phyloP scores from a whole-genome alignment of 2,797 vertebrate species.

The Stomatorhinus walkeri region DNA sequence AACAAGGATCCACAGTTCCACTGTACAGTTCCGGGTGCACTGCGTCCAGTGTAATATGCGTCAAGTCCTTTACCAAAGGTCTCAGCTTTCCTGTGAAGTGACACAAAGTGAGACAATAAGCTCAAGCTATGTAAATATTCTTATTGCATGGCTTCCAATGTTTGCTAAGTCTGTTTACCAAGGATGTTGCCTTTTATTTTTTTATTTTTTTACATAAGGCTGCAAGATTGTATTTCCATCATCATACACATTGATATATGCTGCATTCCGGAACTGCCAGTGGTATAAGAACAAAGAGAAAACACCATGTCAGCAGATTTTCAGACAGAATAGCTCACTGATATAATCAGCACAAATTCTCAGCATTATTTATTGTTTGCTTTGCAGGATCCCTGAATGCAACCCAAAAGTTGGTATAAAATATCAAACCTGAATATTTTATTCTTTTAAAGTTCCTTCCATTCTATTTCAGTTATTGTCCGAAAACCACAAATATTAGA shows the following conservation, averaged over 20 bases:
- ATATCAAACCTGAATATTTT: not conserved
- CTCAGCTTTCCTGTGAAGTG: not conserved
- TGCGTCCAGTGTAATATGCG: not conserved
- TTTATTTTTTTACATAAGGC: not conserved
- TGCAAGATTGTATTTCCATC: not conserved
- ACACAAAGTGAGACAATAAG: not conserved
- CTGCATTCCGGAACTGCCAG: not conserved
- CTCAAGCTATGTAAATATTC: not conserved
- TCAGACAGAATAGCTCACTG: not conserved
- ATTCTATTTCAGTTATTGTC: not conserved
- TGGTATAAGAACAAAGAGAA: not conserved
- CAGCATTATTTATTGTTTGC: not conserved
- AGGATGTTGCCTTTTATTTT: not conserved
- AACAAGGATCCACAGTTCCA: not conserved
- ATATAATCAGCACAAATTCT: not conserved
- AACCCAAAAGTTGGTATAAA: not conserved
- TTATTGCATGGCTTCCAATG: not conserved
- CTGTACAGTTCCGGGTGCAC: not conserved
- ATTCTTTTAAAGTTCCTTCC: not conserved
- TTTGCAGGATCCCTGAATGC: not conserved
- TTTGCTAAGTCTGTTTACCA: slow-evolving; percentile 11
- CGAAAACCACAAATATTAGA: not conserved
- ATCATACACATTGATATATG: not conserved
- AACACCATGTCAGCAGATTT: not conserved
- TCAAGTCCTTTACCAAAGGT: not conserved